These are phyloP conservation scores for Ephialtes manifestator DNA, from an alignment of 2,888 invertebrate species.

Conservation along the genomic window DNA sequence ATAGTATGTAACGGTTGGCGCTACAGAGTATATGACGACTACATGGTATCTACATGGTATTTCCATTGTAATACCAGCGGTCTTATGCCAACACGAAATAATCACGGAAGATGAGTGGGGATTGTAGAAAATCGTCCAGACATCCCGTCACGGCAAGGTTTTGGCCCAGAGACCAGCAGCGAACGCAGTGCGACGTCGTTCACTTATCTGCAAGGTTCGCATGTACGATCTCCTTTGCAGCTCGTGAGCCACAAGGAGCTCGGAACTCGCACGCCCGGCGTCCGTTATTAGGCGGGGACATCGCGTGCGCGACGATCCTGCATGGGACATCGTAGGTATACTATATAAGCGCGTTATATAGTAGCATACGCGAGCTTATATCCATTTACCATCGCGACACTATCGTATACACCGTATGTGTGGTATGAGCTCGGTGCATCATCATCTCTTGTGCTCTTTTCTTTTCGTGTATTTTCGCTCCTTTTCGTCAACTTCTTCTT, in stretches of 20 bases:
- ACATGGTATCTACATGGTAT: background rate
- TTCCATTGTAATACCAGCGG: constrained; percentile 55
- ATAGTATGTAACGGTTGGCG: constrained; percentile 27
- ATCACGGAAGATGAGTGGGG: constrained; percentile 64
- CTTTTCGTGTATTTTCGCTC: constrained; percentile 9
- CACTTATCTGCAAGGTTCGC: constrained; percentile 80
- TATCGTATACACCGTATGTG: constrained; percentile 32
- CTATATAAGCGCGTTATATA: constrained; percentile 44
- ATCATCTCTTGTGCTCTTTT: constrained; percentile 51
- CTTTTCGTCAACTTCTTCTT: constrained; percentile 12
- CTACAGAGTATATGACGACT: background rate
- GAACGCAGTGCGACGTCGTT: constrained; percentile 60
- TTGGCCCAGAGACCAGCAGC: constrained; percentile 71
- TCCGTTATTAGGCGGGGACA: constrained; percentile 80
- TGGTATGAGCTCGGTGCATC: constrained; percentile 36
- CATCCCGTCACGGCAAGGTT: constrained; percentile 80
- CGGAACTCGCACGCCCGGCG: constrained; percentile 60
- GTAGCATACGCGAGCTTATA: constrained; percentile 31
- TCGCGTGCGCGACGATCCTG: constrained; percentile 78
- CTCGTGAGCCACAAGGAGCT: constrained; percentile 50
- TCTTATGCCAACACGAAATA: constrained; percentile 57
- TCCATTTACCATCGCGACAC: constrained; percentile 59
- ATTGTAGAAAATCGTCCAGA: constrained; percentile 73
- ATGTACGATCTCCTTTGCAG: constrained; percentile 79
- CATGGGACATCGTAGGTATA: constrained; percentile 48